Evolutionary conservation across 2,113 vertebrate genomes (phyloP).

Genomic region (Suncus etruscus): DNA sequence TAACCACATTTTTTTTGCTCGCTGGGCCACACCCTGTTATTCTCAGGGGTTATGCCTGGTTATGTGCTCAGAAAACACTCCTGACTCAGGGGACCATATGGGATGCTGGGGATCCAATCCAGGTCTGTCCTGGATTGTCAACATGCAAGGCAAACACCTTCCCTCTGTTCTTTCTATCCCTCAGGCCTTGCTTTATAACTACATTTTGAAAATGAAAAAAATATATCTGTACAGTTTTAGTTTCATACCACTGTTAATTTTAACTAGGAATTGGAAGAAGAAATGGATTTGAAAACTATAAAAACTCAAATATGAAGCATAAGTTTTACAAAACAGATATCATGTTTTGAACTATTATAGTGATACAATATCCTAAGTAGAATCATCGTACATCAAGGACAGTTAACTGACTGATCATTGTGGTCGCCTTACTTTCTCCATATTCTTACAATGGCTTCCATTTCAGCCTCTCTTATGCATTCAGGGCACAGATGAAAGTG

Average conservation of each 20-base stretch:
- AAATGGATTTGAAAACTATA: neutral
- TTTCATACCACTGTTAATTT: too few species aligned
- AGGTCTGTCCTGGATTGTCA: too few species aligned
- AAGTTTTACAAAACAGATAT: neutral
- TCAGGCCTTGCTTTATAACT: neutral
- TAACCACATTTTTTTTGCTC: neutral
- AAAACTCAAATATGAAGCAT: neutral
- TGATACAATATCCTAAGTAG: neutral
- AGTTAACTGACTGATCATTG: neutral
- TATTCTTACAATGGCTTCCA: neutral
- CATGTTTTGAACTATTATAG: neutral
- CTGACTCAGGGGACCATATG: too few species aligned
- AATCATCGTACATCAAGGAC: neutral
- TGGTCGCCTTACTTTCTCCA: neutral
- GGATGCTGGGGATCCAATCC: too few species aligned
- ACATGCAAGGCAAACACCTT: too few species aligned
- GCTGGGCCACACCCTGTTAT: too few species aligned
- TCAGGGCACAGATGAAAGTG: neutral
- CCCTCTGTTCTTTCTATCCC: too few species aligned
- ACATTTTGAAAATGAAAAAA: neutral
- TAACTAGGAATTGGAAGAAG: neutral
- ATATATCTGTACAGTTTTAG: neutral
- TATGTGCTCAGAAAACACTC: too few species aligned
- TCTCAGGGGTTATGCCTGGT: too few species aligned
- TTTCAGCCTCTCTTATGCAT: neutral